phyloP scores from a whole-genome alignment of 64 coral and sea anemone genomes.

The Anthopleura sola region DNA sequence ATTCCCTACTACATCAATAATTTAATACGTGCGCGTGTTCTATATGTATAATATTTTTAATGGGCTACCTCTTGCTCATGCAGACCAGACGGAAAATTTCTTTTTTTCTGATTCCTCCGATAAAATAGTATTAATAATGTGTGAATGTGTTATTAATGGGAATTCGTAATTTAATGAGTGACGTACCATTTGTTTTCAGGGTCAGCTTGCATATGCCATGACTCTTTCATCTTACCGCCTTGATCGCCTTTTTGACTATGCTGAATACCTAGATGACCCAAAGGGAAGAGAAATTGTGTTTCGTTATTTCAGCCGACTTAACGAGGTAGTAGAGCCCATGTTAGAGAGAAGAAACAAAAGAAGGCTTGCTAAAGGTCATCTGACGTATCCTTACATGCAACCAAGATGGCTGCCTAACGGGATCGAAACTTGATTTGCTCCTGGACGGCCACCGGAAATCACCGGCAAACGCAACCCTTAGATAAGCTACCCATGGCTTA shows the following conservation, averaged over 20 bases:
- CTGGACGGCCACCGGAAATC: no score
- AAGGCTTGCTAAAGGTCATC: conserved; percentile 29
- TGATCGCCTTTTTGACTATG: conserved; percentile 47
- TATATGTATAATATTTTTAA: no score
- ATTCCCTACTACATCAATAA: no score
- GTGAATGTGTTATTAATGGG: no score
- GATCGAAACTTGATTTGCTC: not conserved
- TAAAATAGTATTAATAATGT: no score
- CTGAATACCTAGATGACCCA: conserved; percentile 13
- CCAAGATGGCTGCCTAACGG: conserved; percentile 48
- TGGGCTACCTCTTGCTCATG: no score
- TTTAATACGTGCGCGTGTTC: no score
- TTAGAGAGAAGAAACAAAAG: conserved; percentile 12
- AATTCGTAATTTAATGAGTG: no score
- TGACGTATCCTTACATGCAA: conserved; percentile 43
- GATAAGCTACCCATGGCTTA: no score
- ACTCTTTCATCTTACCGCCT: conserved; percentile 21
- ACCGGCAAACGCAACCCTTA: no score
- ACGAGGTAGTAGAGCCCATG: conserved; percentile 15
- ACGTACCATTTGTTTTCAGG: not conserved
- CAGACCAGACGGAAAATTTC: no score
- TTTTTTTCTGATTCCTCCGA: no score
- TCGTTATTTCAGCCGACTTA: not conserved
- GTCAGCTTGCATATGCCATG: not conserved
- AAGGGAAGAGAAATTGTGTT: conserved; percentile 17